Evolutionary conservation across 2,113 vertebrate genomes (phyloP).

Genomic region (Sapayoa aenigma): DNA sequence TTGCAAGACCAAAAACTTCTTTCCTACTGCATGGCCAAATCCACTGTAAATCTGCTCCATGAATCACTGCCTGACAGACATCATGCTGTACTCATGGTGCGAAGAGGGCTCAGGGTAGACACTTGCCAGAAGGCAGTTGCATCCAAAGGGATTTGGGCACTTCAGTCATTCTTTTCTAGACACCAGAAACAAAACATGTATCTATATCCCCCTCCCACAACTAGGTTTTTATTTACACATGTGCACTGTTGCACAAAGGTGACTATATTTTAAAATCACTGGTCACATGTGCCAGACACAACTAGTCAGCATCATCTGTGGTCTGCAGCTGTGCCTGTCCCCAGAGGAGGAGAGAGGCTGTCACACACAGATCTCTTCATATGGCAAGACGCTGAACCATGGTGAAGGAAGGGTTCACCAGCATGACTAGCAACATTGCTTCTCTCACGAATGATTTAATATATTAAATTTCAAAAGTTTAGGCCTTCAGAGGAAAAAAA

Average conservation of each 20-base stretch:
- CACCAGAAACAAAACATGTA: background rate
- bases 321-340: background rate
- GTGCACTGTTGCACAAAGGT: background rate
- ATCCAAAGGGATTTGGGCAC: background rate
- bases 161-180: background rate
- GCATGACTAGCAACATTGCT: background rate
- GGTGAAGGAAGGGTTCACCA: background rate
- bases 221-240: background rate
- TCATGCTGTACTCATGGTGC: rapidly evolving
- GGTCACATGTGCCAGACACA: background rate
- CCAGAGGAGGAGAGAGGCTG: background rate
- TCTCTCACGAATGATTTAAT: background rate
- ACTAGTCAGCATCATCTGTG: background rate
- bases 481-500: background rate
- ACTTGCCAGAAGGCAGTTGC: background rate
- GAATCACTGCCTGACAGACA: background rate
- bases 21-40: background rate
- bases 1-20: background rate
- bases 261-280: background rate
- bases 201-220: background rate
- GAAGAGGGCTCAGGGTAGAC: background rate
- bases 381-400: rapidly evolving
- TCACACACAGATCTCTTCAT: rapidly evolving
- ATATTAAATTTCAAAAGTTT: background rate
- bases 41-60: background rate